Base-by-base conservation (phyloP, 1,140 invertebrate genomes). In the Acyrthosiphon pisum region DNA sequence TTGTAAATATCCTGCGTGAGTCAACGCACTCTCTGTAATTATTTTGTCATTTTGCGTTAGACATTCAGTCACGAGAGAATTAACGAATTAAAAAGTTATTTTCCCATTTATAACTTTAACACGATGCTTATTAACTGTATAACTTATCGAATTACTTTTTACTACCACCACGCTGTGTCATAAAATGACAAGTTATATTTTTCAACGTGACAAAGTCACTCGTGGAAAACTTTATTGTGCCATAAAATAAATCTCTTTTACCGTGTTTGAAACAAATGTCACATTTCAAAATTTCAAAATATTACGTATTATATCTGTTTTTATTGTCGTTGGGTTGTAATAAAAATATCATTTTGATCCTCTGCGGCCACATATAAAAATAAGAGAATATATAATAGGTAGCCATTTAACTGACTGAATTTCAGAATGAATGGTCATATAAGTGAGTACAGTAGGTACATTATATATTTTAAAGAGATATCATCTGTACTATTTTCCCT, bases 81-180 rank as follows among this genome's bases (percentile, higher is more conserved):
- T n/a, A 76, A 76, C 30, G 14, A 76, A 76, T 76, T 76, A 76
- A 76, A 76, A 76, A 76, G 60, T 76, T 76, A 76, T 76, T 76
- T 76, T 76, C n/a, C 14, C 60, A 76, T 76, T 76, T 76, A 76
- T n/a, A 76, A 76, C 60, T 76, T 76, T 76, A 76, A 76, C 60
- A 76, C 60, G 11, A 76, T 76, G 30, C 60, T 76, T 76, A 76
- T 76, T 76, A 76, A 76, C n/a, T 76, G 30, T 76, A n/a, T 76
- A 76, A 76, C 60, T 76, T 18, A 76, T n/a, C 60, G 60, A 76
- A 76, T 76, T 76, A 76, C 60, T n/a, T 76, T 76, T 76, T 76
- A 76, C 6, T 76, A 76, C 60, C 60, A 76, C 50, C 60, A 30
- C 30, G 30, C n/a, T 76, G 60, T 14, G 18, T n/a, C 60, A 76